Base-by-base conservation (phyloP, 1,140 invertebrate genomes). In the Euschistus heros region DNA sequence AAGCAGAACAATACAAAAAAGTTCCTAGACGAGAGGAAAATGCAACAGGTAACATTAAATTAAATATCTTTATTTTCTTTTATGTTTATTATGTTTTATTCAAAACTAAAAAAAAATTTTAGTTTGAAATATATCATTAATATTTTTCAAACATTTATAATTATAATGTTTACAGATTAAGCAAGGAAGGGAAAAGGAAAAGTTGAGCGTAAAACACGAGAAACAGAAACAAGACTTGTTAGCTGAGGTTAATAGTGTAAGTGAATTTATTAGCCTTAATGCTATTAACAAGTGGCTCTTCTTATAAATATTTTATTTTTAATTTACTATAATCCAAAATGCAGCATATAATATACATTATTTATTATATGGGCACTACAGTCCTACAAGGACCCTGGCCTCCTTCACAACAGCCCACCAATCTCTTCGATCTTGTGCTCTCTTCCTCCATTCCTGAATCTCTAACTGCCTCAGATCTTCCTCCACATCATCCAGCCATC, bases 1-100 rank as follows among this genome's bases (percentile, higher is more conserved):
- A 97, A 98, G 73, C 94, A 98, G 72, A 98, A 98, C 74, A 99
- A 99, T 75, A 96, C 94, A 18, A 99, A 99, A 76, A 93, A 95
- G 72, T 99, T 99, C 73, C 89, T 98, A 80, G 97, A 99, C 71
- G 96, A 99, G 76, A 82, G 94, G 60, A 97, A 92, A 73, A 76
- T 80, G 37, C 77, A 81, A 17, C 68, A 71, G 78, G 82, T 84
- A 65, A 68, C 69, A 24, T 15, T 57, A 4, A 57, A 22, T 57
- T 57, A n/a, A 14, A 57, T 15, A 8, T n/a, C 4, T 2, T 27
- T 57, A 57, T 2, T 57, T 24, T 15, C 22, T 15, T 20, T 24
- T 15, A n/a, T 57, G 54, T 24, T 57, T 57, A 57, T 27, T 57
- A 6, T n/a, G 20, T 22, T 57, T 57, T 27, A 24, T 57, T 20